A percentile compares a stretch with the other conserved stretches of the same genome.
Evolutionary conservation across 1,140 invertebrate genomes (phyloP).

Genomic region (Drosophila prosaltans): DNA sequence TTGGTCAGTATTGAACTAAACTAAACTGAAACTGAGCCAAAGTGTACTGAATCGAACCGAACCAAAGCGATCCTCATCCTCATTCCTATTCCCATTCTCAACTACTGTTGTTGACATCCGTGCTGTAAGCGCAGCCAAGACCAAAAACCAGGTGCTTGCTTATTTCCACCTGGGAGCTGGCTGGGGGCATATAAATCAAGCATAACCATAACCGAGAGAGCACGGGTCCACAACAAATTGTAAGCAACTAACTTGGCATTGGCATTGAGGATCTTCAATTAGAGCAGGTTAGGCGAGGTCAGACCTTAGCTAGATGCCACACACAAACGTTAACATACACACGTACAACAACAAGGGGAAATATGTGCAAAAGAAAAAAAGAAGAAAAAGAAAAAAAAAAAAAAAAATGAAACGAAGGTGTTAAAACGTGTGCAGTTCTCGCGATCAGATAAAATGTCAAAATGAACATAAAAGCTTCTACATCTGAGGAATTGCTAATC

Average conservation of each 20-base stretch:
- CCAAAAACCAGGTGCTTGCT: conserved; percentile 1
- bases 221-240: conserved; percentile 55
- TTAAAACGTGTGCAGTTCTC: conserved; percentile 82
- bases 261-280: conserved; percentile 47
- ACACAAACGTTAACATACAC: not conserved
- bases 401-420: conserved; percentile 58
- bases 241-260: conserved; percentile 13
- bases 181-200: conserved; percentile 47
- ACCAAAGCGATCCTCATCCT: not conserved
- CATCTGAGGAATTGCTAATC: conserved; percentile 83
- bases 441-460: conserved; percentile 83
- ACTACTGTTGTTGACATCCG: conserved; percentile 69
- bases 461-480: conserved; percentile 83
- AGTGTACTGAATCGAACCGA: conserved; percentile 19
- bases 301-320: conserved; percentile 7
- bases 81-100: no score
- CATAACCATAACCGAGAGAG: conserved; percentile 48
- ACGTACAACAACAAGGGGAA: not conserved
- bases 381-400: not conserved
- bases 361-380: not conserved
- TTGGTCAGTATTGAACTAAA: conserved; percentile 33
- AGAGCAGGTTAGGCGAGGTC: conserved; percentile 27
- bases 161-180: conserved; percentile 18
- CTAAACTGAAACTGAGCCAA: conserved; percentile 19
- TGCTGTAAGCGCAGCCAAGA: conserved; percentile 59